Base-by-base conservation (phyloP, 1,140 invertebrate genomes). In the Lucilia cuprina region DNA sequence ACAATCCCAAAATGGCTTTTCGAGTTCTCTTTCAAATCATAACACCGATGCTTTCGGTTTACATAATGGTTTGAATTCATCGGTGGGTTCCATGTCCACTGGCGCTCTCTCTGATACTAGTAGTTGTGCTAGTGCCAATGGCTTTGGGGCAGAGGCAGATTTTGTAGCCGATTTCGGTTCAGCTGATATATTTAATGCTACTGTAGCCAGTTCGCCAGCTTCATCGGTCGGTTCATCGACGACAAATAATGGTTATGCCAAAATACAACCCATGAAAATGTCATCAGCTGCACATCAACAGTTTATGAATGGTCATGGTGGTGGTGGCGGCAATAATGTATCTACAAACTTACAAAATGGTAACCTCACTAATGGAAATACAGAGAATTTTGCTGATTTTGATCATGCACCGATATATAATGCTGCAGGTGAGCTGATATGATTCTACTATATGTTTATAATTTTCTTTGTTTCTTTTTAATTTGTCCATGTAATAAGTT, bases 381-480 rank as follows among this genome's bases (percentile, higher is more conserved):
- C 87, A 35, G 90, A 88, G 85, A 91, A 94, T 60, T 95, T 95
- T 91, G 95, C 95, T 9, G 95, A 95, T 90, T 95, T 95, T 89
- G 95, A 95, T 83, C 94, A 95, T 91, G 95, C 95, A 87, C 93
- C 94, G 83, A 93, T 94, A 84, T 95, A 94, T 87, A 93, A 93
- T 90, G 93, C 93, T 84, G 87, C 92, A 70, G 92, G 92, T 93
- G 91, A 93, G 93, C 86, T 83, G 34, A 35, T 19, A 14, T 41
- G 47, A 30, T 74, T 55, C 47, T 50, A 2, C 19, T 47, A 34
- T 35, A 14, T 55, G 35, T 49, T 84, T 80, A 49, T 30, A 10
- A 49, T 65, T 55, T 13, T 55, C 19, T 25, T 82, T 25, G 8
- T 82, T 47, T 17, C 49, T 3, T 41, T 5, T 3, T 41, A 41